Conservation (phyloP, 2,888 invertebrate genomes). For the Actias luna region DNA sequence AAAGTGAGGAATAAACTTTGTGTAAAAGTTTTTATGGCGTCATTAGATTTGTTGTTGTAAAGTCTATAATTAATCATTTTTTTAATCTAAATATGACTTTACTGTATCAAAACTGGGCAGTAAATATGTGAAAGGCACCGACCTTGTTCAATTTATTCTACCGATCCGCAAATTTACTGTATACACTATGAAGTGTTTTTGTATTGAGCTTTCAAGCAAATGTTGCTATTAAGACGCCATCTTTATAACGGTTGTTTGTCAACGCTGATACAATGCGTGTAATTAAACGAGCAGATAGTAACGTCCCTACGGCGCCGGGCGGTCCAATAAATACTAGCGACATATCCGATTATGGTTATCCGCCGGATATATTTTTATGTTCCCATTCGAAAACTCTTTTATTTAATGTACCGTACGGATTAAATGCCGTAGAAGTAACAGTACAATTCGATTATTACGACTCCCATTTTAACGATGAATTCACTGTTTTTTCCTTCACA, state of each 20-base stretch:
- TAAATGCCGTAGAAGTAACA: not conserved
- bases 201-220: not conserved
- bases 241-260: too few species aligned
- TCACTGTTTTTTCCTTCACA: not conserved
- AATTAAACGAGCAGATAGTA: not conserved
- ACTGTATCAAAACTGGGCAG: too few species aligned
- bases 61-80: too few species aligned
- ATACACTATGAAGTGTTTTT: not conserved
- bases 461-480: not conserved
- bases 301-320: constrained; percentile 2
- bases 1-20: too few species aligned
- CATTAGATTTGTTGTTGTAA: too few species aligned
- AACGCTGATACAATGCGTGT: not conserved
- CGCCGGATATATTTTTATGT: constrained; percentile 3
- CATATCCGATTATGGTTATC: not conserved
- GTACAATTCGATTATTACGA: not conserved
- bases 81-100: too few species aligned
- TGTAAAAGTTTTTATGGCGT: too few species aligned
- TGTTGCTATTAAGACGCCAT: not conserved
- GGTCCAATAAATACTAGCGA: not conserved
- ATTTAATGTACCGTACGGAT: not conserved
- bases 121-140: too few species aligned
- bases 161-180: too few species aligned
- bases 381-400: not conserved
- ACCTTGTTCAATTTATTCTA: too few species aligned